phyloP scores from a whole-genome alignment of 2,888 invertebrate species.

The Parnassius orleans region DNA sequence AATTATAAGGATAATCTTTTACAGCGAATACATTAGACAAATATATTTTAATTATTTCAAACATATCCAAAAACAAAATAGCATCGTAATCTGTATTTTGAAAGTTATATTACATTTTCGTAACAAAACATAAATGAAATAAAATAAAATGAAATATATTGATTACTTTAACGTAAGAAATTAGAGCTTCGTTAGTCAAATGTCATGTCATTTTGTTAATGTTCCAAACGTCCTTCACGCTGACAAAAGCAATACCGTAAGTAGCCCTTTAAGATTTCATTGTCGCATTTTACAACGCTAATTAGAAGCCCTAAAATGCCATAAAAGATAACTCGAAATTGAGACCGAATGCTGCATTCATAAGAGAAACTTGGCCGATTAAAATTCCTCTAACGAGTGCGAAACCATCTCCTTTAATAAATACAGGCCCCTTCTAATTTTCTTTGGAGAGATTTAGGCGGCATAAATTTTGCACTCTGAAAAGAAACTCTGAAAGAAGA shows the following conservation, averaged over 20 bases:
- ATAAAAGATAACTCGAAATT: constrained; percentile 76
- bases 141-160: no score
- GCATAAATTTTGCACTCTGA: constrained; percentile 75
- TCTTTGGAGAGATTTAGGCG: constrained; percentile 75
- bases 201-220: not conserved
- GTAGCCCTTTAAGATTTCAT: constrained; percentile 63
- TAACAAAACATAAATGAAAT: no score
- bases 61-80: no score
- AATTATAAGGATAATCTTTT: no score
- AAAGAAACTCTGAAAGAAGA: constrained; percentile 79
- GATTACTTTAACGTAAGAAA: no score
- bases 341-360: constrained; percentile 71
- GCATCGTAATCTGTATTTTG: no score
- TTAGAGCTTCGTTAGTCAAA: no score
- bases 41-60: no score
- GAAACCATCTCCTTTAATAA: constrained; percentile 75
- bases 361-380: constrained; percentile 75
- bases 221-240: constrained; percentile 19
- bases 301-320: constrained; percentile 71
- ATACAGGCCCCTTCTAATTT: constrained; percentile 76
- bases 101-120: no score
- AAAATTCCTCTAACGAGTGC: constrained; percentile 78
- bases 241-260: constrained; percentile 39
- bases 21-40: no score
- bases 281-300: constrained; percentile 66